A percentile compares a stretch with the other conserved stretches of the same genome.
These are phyloP conservation scores for Aphis gossypii DNA, from an alignment of 1,140 invertebrate genomes.

Conservation along the genomic window DNA sequence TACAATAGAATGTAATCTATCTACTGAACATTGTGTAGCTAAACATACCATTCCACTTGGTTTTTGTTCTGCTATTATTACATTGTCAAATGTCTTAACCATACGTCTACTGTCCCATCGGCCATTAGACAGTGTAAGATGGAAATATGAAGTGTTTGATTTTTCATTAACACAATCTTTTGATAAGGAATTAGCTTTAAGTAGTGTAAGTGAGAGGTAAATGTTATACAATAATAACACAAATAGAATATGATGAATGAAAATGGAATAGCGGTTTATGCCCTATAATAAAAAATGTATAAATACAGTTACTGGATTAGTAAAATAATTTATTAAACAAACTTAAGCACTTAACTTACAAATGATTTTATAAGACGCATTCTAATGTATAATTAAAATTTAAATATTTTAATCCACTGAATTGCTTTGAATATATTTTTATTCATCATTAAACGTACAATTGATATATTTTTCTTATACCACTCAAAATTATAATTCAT, in stretches of 20 bases:
- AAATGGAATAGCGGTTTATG: constrained; percentile 11
- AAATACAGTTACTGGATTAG: neutral
- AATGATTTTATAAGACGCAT: constrained; percentile 32
- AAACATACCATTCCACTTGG: constrained; percentile 71
- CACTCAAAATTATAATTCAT: constrained; percentile 76
- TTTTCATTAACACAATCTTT: neutral
- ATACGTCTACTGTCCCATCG: constrained; percentile 75
- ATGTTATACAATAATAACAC: constrained; percentile 46
- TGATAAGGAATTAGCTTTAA: constrained; percentile 20
- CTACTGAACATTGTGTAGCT: constrained; percentile 84
- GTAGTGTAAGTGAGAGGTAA: constrained; percentile 29
- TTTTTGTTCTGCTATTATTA: constrained; percentile 70
- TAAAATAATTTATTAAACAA: constrained; percentile 29
- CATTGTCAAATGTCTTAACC: constrained; percentile 78
- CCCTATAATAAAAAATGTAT: constrained; percentile 11
- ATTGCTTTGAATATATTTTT: constrained; percentile 50
- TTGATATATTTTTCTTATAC: constrained; percentile 69
- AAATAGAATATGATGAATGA: constrained; percentile 20
- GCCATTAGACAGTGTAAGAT: constrained; percentile 68
- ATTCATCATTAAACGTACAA: constrained; percentile 52
- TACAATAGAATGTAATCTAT: constrained; percentile 78
- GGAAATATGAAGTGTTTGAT: constrained; percentile 24
- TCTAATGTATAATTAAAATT: constrained; percentile 4
- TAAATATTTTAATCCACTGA: constrained; percentile 45
- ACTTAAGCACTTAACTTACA: constrained; percentile 48